phyloP scores from a whole-genome alignment of 2,797 vertebrate genomes.

The Lindbergichthys nudifrons region DNA sequence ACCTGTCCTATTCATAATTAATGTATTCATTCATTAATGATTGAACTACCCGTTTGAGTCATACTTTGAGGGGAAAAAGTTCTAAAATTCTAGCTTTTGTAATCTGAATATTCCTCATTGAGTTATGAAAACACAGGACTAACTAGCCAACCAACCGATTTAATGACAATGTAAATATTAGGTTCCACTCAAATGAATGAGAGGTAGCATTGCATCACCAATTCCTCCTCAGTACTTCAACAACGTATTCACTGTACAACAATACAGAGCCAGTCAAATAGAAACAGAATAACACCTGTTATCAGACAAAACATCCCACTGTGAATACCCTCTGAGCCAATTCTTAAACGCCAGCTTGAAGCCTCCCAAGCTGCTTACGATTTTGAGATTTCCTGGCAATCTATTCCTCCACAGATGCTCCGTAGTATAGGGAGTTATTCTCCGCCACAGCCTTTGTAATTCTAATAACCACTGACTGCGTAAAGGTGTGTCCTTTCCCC shows the following conservation, averaged over 20 bases:
- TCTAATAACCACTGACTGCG: not conserved
- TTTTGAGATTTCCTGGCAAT: not conserved
- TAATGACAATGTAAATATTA: no score
- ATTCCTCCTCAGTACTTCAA: not conserved
- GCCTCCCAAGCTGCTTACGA: not conserved
- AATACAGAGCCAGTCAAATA: not conserved
- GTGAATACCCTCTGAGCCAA: not conserved
- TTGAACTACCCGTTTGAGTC: no score
- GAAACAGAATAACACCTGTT: not conserved
- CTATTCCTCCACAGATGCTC: not conserved
- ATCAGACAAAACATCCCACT: not conserved
- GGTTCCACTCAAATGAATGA: no score
- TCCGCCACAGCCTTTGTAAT: not conserved
- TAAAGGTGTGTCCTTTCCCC: slow-evolving; percentile 10
- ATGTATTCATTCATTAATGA: no score
- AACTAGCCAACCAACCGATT: no score
- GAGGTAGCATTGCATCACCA: not conserved
- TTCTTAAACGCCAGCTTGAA: not conserved
- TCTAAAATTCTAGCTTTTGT: no score
- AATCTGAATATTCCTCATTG: no score
- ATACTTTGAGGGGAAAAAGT: no score
- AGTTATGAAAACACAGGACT: no score
- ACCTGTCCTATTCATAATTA: not conserved
- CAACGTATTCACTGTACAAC: not conserved
- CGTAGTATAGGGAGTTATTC: not conserved